Evolutionary conservation across 1,140 invertebrate species (phyloP).

Genomic region (Bombus vancouverensis): DNA sequence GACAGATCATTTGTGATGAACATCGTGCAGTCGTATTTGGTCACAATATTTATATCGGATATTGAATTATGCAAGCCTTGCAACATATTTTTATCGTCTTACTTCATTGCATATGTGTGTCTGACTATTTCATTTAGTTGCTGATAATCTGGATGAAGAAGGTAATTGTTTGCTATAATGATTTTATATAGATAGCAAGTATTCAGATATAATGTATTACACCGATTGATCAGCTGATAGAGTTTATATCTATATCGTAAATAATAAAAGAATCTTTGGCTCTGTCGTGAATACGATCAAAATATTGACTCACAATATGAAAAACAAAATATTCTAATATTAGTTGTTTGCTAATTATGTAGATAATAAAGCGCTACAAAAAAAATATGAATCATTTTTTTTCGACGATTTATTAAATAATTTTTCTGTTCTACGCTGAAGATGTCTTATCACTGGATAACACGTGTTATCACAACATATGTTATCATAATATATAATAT

Average conservation of each 20-base stretch:
- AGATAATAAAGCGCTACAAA: background rate
- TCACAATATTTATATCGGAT: slow-evolving; percentile 14
- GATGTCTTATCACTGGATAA: background rate
- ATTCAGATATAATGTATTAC: background rate
- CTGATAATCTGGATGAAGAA: background rate
- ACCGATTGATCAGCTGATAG: background rate
- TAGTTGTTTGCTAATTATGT: background rate
- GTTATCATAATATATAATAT: background rate
- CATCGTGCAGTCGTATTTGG: background rate
- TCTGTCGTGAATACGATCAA: background rate
- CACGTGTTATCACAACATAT: background rate
- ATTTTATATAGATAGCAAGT: background rate
- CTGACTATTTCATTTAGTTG: background rate
- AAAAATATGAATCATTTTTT: no score
- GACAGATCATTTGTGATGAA: background rate
- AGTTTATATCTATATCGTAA: background rate
- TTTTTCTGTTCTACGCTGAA: background rate
- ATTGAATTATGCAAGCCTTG: background rate
- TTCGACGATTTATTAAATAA: no score
- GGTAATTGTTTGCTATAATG: background rate
- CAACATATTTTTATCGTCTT: background rate
- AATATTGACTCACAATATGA: background rate
- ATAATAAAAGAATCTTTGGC: background rate
- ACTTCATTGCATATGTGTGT: background rate
- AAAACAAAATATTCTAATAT: background rate